Evolutionary conservation across 2,888 invertebrate genomes (phyloP), one percentile per base, ranked within the genome.

Genomic region (Pyrrhia umbra): DNA sequence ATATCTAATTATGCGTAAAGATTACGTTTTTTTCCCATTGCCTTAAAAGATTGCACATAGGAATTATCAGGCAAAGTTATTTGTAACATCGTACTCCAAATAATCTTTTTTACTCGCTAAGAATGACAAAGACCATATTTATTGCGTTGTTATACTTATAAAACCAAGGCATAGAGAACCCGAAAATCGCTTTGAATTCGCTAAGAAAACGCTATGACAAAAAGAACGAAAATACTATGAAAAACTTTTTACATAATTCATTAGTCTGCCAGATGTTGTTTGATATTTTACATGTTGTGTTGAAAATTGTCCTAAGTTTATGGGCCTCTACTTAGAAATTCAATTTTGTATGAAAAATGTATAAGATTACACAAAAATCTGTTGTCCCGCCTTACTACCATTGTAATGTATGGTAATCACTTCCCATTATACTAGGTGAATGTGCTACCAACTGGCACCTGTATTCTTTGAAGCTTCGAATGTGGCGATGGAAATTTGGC

Each of bases 391-490:
- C 59, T 62, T 66, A 71, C 57, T 68, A 68, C 69, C 34, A 75
- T 79, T 78, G 25, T 61, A 79, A 82, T 81, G n/a, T 79, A 82
- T 82, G 77, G 15, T 72, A 75, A 81, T 70, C 20, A 59, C 18
- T 59, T 54, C 42, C 43, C 46, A 60, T 64, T 70, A 69, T 71
- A 46, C 54, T 58, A 68, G 81, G 79, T 79, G 75, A 82, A 81
- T 61, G 79, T 52, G 56, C 72, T 61, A 23, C 21, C 46, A 73
- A 47, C 56, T 60, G 57, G 66, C 83, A 82, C 83, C 81, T 82
- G 82, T 81, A 76, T 80, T 73, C 50, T 69, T 63, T 52, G 23
- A 60, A 52, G 42, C 16, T 45, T 56, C 47, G 43, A 66, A 65
- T 58, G 49, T 58, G 60, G 50, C 30, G 61, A 61, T 66, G 43